Evolutionary conservation across 1,140 invertebrate genomes (phyloP).

Genomic region (Solen grandis): DNA sequence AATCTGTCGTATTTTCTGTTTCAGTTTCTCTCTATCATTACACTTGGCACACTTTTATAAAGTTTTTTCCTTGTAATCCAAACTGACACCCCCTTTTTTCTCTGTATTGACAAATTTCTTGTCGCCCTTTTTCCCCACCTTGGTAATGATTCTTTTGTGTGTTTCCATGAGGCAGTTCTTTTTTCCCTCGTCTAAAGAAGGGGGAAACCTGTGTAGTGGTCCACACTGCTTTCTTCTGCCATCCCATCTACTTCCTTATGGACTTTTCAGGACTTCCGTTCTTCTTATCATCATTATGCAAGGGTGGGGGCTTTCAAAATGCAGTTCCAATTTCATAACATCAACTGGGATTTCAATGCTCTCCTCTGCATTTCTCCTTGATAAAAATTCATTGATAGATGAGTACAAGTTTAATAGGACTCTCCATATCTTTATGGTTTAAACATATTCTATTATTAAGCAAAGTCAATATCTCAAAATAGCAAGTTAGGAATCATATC

Average conservation of each 20-base stretch:
- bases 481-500: too few relatives aligned
- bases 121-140: conserved; percentile 7
- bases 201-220: conserved; percentile 15
- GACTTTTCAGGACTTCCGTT: conserved; percentile 80
- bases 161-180: conserved; percentile 38
- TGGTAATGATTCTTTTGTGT: conserved; percentile 26
- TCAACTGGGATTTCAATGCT: too few relatives aligned
- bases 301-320: conserved; percentile 90
- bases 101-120: conserved; percentile 29
- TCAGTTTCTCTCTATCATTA: conserved; percentile 43
- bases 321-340: conserved; percentile 88
- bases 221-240: conserved; percentile 13
- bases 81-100: conserved; percentile 13
- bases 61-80: conserved; percentile 32
- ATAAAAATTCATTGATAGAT: too few relatives aligned
- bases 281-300: conserved; percentile 93
- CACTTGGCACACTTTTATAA: conserved; percentile 51
- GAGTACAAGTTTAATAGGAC: too few relatives aligned
- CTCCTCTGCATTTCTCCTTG: too few relatives aligned
- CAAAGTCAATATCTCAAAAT: too few relatives aligned
- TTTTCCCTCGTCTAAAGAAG: conserved; percentile 27
- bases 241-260: conserved; percentile 56
- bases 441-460: too few relatives aligned
- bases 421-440: too few relatives aligned
- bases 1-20: conserved; percentile 20